Evolutionary conservation across 2,888 invertebrate species (phyloP), one percentile per base, ranked within the genome.

Genomic region (Masnerella sp.): DNA sequence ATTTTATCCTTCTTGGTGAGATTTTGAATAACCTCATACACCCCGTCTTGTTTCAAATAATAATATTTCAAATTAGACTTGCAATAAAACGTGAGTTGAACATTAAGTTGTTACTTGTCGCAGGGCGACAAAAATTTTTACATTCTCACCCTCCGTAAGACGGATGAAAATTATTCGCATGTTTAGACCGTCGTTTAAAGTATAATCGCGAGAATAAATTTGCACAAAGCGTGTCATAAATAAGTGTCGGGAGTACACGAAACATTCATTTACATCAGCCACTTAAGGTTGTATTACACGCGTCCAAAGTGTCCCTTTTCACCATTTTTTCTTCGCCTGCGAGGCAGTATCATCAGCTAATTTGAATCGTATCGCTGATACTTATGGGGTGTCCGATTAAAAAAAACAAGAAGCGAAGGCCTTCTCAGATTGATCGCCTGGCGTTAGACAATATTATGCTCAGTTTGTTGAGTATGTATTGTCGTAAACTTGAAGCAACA

Each of bases 401-500:
- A 7, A n/a, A 28, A 28, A 28, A 28, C n/a, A 9, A 28, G 2
- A 28, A 28, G 1, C 28, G 28, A 1, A 2, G 4, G 61, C 65
- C 65, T 65, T n/a, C n/a, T n/a, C n/a, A n/a, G n/a, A n/a, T n/a
- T n/a, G n/a, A n/a, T n/a, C n/a, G n/a, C n/a, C n/a, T n/a, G n/a
- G n/a, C 65, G 65, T 85, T 86, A 83, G 86, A 86, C 87, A 87
- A 87, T 87, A 82, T 83, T 82, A 95, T 95, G 95, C n/a, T n/a
- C n/a, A n/a, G n/a, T n/a, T n/a, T n/a, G n/a, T n/a, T n/a, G n/a
- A n/a, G n/a, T n/a, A n/a, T n/a, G n/a, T n/a, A n/a, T n/a, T n/a
- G 94, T 94, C 95, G 94, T 95, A 94, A 95, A 95, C 95, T 95
- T 94, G 94, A 95, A 93, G 94, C 94, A 32, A 42, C 45, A 25